Evolutionary conservation across 2,888 invertebrate species (phyloP), one percentile per base, ranked within the genome.

Genomic region (Zaprionus lineosus): DNA sequence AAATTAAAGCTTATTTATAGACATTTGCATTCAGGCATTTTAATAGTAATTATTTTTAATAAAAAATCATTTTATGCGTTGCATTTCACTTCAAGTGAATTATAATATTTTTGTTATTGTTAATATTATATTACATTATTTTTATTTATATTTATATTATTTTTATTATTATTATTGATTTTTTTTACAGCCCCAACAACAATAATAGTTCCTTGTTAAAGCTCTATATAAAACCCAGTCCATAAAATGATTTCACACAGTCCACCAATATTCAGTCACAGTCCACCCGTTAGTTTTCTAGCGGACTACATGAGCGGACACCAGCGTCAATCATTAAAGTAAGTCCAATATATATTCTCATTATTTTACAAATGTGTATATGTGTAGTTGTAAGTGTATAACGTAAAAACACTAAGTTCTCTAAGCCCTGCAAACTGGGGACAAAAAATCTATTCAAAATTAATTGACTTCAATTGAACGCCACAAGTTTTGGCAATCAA

Each of bases 201-300:
- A 61, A 60, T 52, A 43, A 62, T 37, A 75, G 84, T 78, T 81
- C 75, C 81, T 78, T 78, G 71, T 77, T 84, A 59, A 48, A 74
- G 59, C 53, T 57, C 73, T 66, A 44, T 64, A 61, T 44, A 63
- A 60, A 58, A 68, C 63, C 31, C 40, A 56, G 33, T 31, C 74
- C 56, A 73, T 73, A 83, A 94, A 91, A 91, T 94, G 85, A 92
- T 94, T 60, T 93, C 94, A 72, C 93, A 93, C 87, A 92, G 93
- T 87, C 94, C 94, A 43, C 92, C 93, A 56, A 91, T 92, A 76
- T 94, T 94, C 91, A 93, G 93, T 60, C 93, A 92, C 90, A 94
- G 94, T 88, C 94, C 94, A 3, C 94, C 94, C 26, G 92, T 92
- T 59, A 92, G 92, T 67, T 93, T 93, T 87, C 89, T 93, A 24